A percentile compares a stretch with the other conserved stretches of the same genome.
These are phyloP conservation scores for Pogonomyrmex barbatus DNA, from an alignment of 1,140 invertebrate species.

Conservation along the genomic window DNA sequence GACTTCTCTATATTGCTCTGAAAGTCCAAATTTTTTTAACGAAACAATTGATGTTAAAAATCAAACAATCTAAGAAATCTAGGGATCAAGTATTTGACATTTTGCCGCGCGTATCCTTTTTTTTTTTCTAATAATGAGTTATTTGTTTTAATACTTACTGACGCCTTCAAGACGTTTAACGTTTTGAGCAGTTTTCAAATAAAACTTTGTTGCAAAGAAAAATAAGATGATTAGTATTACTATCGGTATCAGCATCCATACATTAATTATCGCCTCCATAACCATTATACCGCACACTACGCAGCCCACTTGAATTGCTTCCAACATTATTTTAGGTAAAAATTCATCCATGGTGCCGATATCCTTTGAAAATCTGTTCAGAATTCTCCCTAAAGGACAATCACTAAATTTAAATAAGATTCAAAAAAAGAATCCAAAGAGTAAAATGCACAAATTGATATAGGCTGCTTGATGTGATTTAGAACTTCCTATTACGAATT, in stretches of 20 bases:
- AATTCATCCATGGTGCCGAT: constrained; percentile 93
- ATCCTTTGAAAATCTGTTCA: constrained; percentile 94
- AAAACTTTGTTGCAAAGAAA: constrained; percentile 86
- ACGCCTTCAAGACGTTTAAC: constrained; percentile 87
- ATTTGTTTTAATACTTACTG: constrained; percentile 78
- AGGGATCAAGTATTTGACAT: not conserved
- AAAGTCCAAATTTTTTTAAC: not conserved
- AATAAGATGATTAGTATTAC: constrained; percentile 87
- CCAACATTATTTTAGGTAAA: constrained; percentile 90
- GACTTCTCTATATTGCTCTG: too few relatives aligned
- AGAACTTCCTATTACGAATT: too few relatives aligned
- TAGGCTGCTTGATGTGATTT: not conserved
- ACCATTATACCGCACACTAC: constrained; percentile 85
- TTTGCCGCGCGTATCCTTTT: not conserved
- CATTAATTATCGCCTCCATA: constrained; percentile 87
- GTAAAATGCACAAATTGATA: not conserved
- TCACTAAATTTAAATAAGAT: not conserved
- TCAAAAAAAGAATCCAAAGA: not conserved
- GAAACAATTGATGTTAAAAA: too few relatives aligned
- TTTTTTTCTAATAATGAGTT: not conserved
- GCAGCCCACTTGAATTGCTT: constrained; percentile 86
- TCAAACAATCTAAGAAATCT: not conserved
- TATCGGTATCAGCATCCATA: constrained; percentile 87
- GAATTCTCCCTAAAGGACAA: constrained; percentile 87
- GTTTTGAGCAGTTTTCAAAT: constrained; percentile 88